Evolutionary conservation across 1,140 invertebrate species (phyloP), one percentile per base, ranked within the genome.

Genomic region (Drosophila seguyi): DNA sequence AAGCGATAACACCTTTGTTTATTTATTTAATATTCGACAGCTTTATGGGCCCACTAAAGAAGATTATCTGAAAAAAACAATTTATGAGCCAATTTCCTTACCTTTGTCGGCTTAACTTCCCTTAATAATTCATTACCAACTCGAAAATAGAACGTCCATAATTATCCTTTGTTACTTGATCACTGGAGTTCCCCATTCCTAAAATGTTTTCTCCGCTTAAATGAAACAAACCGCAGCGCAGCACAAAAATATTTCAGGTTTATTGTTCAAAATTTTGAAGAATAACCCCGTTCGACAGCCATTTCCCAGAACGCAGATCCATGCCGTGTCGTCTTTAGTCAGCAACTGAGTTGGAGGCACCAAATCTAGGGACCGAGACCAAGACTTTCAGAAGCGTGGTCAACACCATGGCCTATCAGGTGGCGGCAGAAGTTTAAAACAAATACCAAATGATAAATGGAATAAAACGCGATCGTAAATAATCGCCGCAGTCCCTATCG

Each of bases 381-480:
- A 5, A 42, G 67, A 57, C 10, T 63, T 42, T 59, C 41, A 27
- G 36, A 50, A 62, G 44, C 42, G 47, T 53, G 45, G 36, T 31
- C 45, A 60, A 11, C 20, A n/a, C 36, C 36, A n/a, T 0, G 13
- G 50, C 61, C 47, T 75, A 83, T 76, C 84, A 59, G 71, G 53
- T 45, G 79, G 75, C 67, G 45, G 59, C 55, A 69, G 52, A 61
- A 79, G 65, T 75, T 88, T 79, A 83, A 84, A 82, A 60, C 66
- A 57, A 62, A 86, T 78, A 69, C 63, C 63, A 56, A 79, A 82
- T 87, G 84, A 87, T 88, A 88, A 87, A 88, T 87, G 75, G 69
- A 88, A 84, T 77, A 80, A 80, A 74, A 83, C 72, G 47, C 39
- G 76, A 80, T 87, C 63, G 76, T 87, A 88, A 87, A 88, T 88